phyloP scores from a whole-genome alignment of 1,140 invertebrate genomes.

The Trichonephila inaurata region DNA sequence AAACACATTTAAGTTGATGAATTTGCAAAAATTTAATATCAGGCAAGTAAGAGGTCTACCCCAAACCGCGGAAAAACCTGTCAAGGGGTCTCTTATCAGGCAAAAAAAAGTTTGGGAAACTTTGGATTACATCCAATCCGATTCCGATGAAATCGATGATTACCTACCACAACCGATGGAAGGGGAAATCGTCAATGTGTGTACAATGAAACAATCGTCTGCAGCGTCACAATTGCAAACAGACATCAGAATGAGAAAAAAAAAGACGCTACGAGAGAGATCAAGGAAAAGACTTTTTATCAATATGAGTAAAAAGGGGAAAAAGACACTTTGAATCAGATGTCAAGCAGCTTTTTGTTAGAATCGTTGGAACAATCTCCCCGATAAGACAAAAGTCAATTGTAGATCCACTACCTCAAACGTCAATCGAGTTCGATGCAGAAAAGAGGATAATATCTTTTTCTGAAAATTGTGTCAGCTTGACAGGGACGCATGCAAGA shows the following conservation, averaged over 20 bases:
- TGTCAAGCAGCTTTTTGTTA: conserved; percentile 57
- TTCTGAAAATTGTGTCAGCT: conserved; percentile 15
- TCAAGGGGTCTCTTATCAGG: too few relatives aligned
- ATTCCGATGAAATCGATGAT: neutral
- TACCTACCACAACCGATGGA: neutral
- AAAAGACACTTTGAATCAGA: conserved; percentile 28
- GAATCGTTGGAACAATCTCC: conserved; percentile 18
- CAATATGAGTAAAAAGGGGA: neutral
- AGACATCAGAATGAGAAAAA: conserved; percentile 50
- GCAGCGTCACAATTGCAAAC: neutral
- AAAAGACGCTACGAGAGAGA: conserved; percentile 24
- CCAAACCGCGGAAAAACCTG: too few relatives aligned
- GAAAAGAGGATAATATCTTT: conserved; percentile 49
- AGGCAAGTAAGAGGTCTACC: too few relatives aligned
- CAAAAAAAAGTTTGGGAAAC: too few relatives aligned
- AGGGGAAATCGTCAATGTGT: neutral
- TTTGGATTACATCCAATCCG: too few relatives aligned
- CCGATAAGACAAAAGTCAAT: conserved; percentile 55
- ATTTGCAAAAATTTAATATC: too few relatives aligned
- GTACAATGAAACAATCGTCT: neutral
- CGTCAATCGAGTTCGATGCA: conserved; percentile 42
- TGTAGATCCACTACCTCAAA: conserved; percentile 56
- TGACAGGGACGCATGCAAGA: conserved; percentile 42
- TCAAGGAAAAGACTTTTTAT: conserved; percentile 55
- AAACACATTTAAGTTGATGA: too few relatives aligned